Base-by-base conservation (phyloP, 2,797 vertebrate species). In the Prunella strophiata region DNA sequence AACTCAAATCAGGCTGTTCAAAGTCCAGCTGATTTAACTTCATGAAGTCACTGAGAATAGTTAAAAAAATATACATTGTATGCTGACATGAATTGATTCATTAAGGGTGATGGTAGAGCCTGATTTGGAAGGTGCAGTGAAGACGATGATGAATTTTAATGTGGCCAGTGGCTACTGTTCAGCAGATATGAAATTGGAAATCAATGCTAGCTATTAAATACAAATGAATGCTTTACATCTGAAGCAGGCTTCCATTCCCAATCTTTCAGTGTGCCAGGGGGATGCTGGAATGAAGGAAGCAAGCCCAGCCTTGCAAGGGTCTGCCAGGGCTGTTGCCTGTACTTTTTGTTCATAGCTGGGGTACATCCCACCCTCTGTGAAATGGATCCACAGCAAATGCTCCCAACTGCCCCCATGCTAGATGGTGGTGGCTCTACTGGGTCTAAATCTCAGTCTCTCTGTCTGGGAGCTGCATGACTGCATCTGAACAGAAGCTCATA, bases 151-250 rank as follows among this genome's bases (percentile, higher is more conserved):
- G 94, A 97, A 95, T 96, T 95, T 95, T 91, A 97, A 96, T 96
- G 93, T 76, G 89, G 40, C 57, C 22, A 1, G 85, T 96, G 88
- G 89, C 84, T 95, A 95, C 79, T 88, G 88, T 92, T 94, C 88
- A 95, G 88, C 83, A 93, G 77, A 95, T 95, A 96, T 71, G 78
- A 96, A 95, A 97, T 93, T 95, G 94, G 94, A 96, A 94, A 95
- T 96, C 96, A 95, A 94, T 95, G 68, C 19, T 85, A 87, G 83
- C 89, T 93, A 68, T 94, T 97, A 96, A 95, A 93, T 89, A 95
- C 85, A 92, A 94, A 95, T 81, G 72, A 81, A 80, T 81, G 77
- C 32, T 82, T 85, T 89, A 79, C 13, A 22, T 88, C 58, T 87
- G 78, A 94, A 88, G 48, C 92, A 70, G 61, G 32, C 54, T 38